These are phyloP conservation scores for Darevskia mixta DNA, from an alignment of 2,797 vertebrate species.

Conservation along the genomic window DNA sequence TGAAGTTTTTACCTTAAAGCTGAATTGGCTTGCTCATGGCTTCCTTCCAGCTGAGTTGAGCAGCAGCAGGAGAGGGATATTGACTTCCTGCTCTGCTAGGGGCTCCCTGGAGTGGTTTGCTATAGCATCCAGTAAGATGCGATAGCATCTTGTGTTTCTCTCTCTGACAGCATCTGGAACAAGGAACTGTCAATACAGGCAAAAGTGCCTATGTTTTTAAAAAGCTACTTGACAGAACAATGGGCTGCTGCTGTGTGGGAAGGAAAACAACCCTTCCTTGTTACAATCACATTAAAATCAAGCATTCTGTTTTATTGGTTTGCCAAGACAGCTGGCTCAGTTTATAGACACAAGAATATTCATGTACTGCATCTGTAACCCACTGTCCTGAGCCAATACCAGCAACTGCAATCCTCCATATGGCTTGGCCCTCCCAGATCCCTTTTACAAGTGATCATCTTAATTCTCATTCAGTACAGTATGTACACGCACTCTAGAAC, in stretches of 20 bases:
- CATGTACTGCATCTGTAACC: not conserved
- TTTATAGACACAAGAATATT: not conserved
- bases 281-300: not conserved
- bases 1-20: not conserved
- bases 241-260: too few relatives aligned
- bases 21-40: not conserved
- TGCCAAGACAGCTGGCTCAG: not conserved
- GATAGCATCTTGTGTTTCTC: too few relatives aligned
- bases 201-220: not conserved
- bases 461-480: not conserved
- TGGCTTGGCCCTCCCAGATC: not conserved
- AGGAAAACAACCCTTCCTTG: not conserved
- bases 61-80: not conserved
- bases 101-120: not conserved
- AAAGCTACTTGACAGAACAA: not conserved
- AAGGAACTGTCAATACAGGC: constrained; percentile 2
- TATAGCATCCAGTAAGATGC: not conserved
- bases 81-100: not conserved
- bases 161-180: not conserved
- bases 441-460: not conserved
- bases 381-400: not conserved
- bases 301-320: not conserved
- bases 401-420: not conserved
- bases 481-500: not conserved
- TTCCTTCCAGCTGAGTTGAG: not conserved